These are phyloP conservation scores for Reticulitermes speratus DNA, from an alignment of 1,140 invertebrate species.

Conservation along the genomic window DNA sequence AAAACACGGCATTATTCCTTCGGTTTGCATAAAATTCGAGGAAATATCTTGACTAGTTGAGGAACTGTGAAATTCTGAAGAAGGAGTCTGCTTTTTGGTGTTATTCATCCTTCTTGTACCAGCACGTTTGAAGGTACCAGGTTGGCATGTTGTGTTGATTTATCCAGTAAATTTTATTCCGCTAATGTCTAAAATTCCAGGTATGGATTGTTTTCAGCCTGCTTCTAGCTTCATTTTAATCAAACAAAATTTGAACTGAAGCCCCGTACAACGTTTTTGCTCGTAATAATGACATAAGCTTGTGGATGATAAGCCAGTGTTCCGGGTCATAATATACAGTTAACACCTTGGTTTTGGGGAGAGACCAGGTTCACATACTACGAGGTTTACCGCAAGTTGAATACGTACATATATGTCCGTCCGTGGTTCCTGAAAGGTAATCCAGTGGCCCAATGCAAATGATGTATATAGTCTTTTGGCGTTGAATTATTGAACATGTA, in stretches of 20 bases:
- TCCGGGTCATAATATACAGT: neutral
- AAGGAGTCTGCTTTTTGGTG: too few relatives aligned
- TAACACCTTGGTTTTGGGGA: neutral
- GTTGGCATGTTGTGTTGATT: too few relatives aligned
- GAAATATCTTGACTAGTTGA: too few relatives aligned
- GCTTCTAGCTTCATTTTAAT: neutral
- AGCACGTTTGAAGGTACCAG: too few relatives aligned
- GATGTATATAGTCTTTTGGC: neutral
- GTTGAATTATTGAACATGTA: too few relatives aligned
- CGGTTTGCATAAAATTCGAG: too few relatives aligned
- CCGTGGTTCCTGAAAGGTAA: neutral
- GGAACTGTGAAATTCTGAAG: too few relatives aligned
- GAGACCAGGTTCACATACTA: neutral
- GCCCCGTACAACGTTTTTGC: neutral
- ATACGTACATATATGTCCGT: neutral
- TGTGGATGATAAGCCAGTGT: neutral
- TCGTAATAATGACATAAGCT: neutral
- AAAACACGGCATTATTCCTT: too few relatives aligned
- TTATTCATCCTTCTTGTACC: too few relatives aligned
- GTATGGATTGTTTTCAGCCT: neutral
- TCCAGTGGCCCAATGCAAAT: neutral
- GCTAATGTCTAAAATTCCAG: too few relatives aligned
- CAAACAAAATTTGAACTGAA: neutral
- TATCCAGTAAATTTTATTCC: too few relatives aligned
- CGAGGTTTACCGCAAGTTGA: neutral